Evolutionary conservation across 2,888 invertebrate genomes (phyloP).

Genomic region (Epistrophe grossulariae): DNA sequence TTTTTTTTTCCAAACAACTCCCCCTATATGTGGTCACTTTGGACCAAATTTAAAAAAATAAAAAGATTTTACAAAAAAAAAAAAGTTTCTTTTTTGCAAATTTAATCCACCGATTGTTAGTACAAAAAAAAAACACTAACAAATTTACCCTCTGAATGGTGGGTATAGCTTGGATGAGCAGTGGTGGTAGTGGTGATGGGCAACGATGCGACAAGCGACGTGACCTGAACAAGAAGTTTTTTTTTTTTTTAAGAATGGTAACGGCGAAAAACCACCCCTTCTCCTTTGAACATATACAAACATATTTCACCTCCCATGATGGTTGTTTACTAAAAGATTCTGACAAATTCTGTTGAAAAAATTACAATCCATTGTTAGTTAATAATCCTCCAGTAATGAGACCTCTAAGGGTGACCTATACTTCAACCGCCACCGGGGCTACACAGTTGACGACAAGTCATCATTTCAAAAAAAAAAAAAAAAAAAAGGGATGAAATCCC

Average conservation of each 20-base stretch:
- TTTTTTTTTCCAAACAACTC: background rate
- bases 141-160: conserved; percentile 2
- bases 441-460: background rate
- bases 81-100: background rate
- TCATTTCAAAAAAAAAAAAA: conserved; percentile 20
- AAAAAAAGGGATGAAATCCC: conserved; percentile 43
- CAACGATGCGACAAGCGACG: background rate
- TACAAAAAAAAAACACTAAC: background rate
- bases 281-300: conserved; percentile 5
- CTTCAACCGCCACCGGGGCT: background rate
- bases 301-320: conserved; percentile 59
- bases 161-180: background rate
- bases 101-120: background rate
- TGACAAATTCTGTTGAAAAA: conserved; percentile 46
- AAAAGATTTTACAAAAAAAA: conserved; percentile 3
- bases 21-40: background rate
- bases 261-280: background rate
- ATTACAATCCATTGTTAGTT: conserved; percentile 74
- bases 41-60: conserved; percentile 6
- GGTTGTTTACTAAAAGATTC: conserved; percentile 50
- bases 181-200: background rate
- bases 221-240: conserved; percentile 32
- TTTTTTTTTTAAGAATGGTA: background rate
- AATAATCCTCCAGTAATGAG: conserved; percentile 73
- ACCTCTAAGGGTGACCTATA: conserved; percentile 68